Percentiles rank a stretch among this genome's conserved stretches.
These are phyloP conservation scores for Leptinotarsa undecemlineata DNA, from an alignment of 1,140 invertebrate species.

Conservation along the genomic window DNA sequence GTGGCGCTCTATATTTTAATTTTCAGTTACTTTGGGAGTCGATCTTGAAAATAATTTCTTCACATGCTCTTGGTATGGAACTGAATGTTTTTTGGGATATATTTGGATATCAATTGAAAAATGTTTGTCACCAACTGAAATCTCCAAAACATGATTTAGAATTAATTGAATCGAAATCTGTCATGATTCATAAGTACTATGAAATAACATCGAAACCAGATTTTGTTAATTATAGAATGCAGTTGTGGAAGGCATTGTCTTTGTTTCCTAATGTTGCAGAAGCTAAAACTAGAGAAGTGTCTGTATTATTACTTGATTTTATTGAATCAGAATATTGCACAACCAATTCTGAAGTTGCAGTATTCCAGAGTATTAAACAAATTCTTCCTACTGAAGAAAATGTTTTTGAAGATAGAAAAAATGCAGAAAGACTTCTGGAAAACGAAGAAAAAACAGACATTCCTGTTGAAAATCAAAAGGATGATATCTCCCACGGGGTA, in stretches of 20 bases:
- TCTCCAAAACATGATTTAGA: conserved; percentile 30
- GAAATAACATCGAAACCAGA: conserved; percentile 65
- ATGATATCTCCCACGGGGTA: neutral
- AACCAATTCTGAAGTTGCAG: conserved; percentile 57
- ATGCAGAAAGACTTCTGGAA: conserved; percentile 31
- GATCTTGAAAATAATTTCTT: conserved; percentile 71
- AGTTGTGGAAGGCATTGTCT: conserved; percentile 80
- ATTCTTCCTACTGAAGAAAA: conserved; percentile 36
- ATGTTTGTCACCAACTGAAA: conserved; percentile 53
- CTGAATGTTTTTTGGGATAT: conserved; percentile 77
- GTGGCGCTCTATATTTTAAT: conserved; percentile 83
- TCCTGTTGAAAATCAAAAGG: neutral
- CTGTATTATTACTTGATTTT: conserved; percentile 78
- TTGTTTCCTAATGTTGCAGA: conserved; percentile 75
- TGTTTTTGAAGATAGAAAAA: conserved; percentile 39
- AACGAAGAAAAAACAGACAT: neutral
- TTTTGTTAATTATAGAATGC: conserved; percentile 73
- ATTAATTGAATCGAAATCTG: conserved; percentile 34
- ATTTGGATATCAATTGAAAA: conserved; percentile 67
- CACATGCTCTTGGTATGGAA: conserved; percentile 69
- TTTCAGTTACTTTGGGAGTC: conserved; percentile 87
- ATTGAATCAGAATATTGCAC: conserved; percentile 59
- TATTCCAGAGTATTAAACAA: conserved; percentile 59
- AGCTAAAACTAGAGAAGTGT: conserved; percentile 76
- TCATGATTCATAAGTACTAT: conserved; percentile 45